Percentiles rank a stretch among this genome's conserved stretches.
These are phyloP conservation scores for Philaenus spumarius DNA, from an alignment of 1,140 invertebrate species.

Conservation along the genomic window DNA sequence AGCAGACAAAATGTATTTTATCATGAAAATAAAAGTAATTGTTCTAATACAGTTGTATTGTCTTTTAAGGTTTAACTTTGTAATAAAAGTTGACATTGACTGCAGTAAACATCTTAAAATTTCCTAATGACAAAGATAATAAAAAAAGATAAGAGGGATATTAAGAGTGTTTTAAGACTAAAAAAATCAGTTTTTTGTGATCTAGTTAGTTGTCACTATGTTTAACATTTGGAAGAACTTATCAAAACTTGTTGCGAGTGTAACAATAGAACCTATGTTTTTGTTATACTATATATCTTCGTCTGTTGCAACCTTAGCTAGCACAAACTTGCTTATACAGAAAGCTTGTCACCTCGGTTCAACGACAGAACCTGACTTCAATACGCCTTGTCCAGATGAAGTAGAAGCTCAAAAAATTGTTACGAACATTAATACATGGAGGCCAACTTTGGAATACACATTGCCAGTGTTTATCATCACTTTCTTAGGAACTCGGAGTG, in stretches of 20 bases:
- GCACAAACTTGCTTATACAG: conserved; percentile 20
- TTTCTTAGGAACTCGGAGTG: conserved; percentile 32
- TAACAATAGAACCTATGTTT: conserved; percentile 26
- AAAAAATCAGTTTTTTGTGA: too few relatives aligned
- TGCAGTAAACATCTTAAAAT: too few relatives aligned
- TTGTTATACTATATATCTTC: conserved; percentile 21
- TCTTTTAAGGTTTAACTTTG: too few relatives aligned
- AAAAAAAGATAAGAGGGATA: too few relatives aligned
- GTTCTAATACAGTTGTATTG: too few relatives aligned
- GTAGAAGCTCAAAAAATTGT: conserved; percentile 25
- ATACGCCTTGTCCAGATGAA: conserved; percentile 21
- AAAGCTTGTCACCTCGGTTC: conserved; percentile 15
- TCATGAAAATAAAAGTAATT: too few relatives aligned
- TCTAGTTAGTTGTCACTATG: too few relatives aligned
- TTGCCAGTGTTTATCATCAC: conserved; percentile 28
- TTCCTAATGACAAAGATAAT: too few relatives aligned
- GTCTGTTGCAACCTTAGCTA: conserved; percentile 14
- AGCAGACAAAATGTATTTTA: too few relatives aligned
- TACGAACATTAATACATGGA: conserved; percentile 29
- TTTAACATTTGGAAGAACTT: too few relatives aligned
- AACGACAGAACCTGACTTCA: background rate
- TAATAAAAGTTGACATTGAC: too few relatives aligned
- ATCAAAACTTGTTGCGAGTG: background rate
- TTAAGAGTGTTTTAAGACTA: too few relatives aligned
- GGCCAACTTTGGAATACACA: conserved; percentile 25